These are phyloP conservation scores for Latheticus oryzae DNA, from an alignment of 2,888 invertebrate species.

Conservation along the genomic window DNA sequence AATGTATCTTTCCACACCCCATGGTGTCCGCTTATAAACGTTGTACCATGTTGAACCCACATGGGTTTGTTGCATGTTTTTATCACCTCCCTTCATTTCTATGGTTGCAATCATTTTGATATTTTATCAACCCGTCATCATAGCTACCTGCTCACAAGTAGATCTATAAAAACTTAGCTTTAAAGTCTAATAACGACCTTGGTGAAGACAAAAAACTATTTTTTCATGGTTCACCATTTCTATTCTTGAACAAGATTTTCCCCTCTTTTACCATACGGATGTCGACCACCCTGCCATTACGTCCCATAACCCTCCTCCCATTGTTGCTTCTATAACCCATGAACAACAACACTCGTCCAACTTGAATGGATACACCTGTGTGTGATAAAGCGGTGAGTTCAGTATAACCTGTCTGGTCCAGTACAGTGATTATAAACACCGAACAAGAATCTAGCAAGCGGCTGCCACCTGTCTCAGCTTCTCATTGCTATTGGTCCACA, in stretches of 20 bases:
- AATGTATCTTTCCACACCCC: no score
- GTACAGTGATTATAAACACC: conserved; percentile 59
- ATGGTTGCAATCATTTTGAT: conserved; percentile 19
- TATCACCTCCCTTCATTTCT: no score
- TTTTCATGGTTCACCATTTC: no score
- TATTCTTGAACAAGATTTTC: no score
- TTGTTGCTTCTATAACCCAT: no score
- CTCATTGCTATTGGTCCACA: conserved; percentile 62
- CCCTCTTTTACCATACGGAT: no score
- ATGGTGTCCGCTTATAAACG: no score
- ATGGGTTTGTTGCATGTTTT: conserved; percentile 3
- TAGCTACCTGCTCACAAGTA: conserved; percentile 23
- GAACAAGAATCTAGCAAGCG: conserved; percentile 62
- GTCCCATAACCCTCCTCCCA: no score
- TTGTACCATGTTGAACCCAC: no score
- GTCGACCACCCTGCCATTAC: conserved; percentile 33
- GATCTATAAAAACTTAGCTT: conserved; percentile 14
- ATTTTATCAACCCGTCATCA: conserved; percentile 13
- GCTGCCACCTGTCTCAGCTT: conserved; percentile 64
- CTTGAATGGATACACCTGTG: conserved; percentile 38
- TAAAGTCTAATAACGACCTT: conserved; percentile 25
- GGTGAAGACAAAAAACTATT: no score
- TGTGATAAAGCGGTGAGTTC: conserved; percentile 34
- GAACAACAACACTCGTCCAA: conserved; percentile 30
- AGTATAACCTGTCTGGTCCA: conserved; percentile 50